Conservation (phyloP, 1,140 invertebrate genomes). For the Oryzaephilus surinamensis region DNA sequence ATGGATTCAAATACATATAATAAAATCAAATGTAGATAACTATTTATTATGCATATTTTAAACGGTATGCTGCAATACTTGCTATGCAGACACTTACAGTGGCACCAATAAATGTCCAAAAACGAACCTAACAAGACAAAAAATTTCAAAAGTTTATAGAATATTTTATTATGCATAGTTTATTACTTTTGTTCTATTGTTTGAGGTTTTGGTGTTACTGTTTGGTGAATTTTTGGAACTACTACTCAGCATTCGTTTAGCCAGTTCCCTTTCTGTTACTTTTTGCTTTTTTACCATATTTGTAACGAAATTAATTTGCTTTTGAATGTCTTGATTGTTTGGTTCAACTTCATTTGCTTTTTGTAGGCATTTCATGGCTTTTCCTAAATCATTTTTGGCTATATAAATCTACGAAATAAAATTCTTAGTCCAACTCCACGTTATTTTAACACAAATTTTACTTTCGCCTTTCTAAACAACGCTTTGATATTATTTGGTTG, state of each 20-base stretch:
- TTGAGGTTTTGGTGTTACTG: background rate
- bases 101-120: slow-evolving; percentile 43
- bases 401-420: slow-evolving; percentile 19
- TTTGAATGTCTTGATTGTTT: slow-evolving; percentile 24
- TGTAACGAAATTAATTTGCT: slow-evolving; percentile 22
- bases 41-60: slow-evolving; percentile 41
- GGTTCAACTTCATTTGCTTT: slow-evolving; percentile 26
- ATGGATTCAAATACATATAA: too few species aligned
- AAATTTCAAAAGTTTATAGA: slow-evolving; percentile 11
- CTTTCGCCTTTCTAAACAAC: slow-evolving; percentile 74
- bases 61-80: slow-evolving; percentile 47
- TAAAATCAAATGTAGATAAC: too few species aligned
- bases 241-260: slow-evolving; percentile 26
- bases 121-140: background rate
- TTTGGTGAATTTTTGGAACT: slow-evolving; percentile 3
- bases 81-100: slow-evolving; percentile 46
- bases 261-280: slow-evolving; percentile 27
- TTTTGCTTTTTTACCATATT: slow-evolving; percentile 28
- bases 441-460: slow-evolving; percentile 16
- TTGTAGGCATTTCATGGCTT: slow-evolving; percentile 25
- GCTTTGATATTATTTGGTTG: slow-evolving; percentile 85
- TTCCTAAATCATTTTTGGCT: slow-evolving; percentile 26
- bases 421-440: background rate
- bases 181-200: slow-evolving; percentile 9
- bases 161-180: background rate